Evolutionary conservation across 1,140 invertebrate genomes (phyloP).

Genomic region (Heliconius eleuchia): DNA sequence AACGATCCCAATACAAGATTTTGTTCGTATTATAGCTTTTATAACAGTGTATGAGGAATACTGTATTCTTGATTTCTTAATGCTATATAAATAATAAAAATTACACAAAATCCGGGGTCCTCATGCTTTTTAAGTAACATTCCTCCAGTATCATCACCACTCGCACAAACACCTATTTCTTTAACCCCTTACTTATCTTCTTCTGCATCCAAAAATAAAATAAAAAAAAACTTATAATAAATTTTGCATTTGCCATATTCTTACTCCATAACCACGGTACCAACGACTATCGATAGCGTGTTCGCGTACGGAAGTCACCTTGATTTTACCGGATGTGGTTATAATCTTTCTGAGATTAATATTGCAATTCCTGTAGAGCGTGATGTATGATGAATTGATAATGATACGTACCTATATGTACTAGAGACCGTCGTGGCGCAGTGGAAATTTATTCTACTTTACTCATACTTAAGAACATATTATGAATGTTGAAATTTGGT

Average conservation of each 20-base stretch:
- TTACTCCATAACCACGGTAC: neutral
- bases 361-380: slow-evolving; percentile 11
- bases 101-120: too few relatives aligned
- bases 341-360: neutral
- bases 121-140: too few relatives aligned
- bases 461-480: neutral
- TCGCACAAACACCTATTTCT: too few relatives aligned
- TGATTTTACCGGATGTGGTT: slow-evolving; percentile 1
- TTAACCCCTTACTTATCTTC: too few relatives aligned
- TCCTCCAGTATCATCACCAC: too few relatives aligned
- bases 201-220: neutral
- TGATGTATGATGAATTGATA: slow-evolving; percentile 8
- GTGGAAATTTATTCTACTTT: neutral
- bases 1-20: too few relatives aligned
- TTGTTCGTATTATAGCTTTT: too few relatives aligned
- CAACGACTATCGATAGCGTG: neutral
- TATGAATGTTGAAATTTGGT: too few relatives aligned
- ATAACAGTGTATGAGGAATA: too few relatives aligned
- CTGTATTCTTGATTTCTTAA: too few relatives aligned
- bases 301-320: neutral
- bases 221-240: neutral
- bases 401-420: neutral
- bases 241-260: neutral
- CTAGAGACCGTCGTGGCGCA: neutral
- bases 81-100: too few relatives aligned